Evolutionary conservation across 2,113 vertebrate species (phyloP), one percentile per base, ranked within the genome.

Genomic region (Melospiza georgiana): DNA sequence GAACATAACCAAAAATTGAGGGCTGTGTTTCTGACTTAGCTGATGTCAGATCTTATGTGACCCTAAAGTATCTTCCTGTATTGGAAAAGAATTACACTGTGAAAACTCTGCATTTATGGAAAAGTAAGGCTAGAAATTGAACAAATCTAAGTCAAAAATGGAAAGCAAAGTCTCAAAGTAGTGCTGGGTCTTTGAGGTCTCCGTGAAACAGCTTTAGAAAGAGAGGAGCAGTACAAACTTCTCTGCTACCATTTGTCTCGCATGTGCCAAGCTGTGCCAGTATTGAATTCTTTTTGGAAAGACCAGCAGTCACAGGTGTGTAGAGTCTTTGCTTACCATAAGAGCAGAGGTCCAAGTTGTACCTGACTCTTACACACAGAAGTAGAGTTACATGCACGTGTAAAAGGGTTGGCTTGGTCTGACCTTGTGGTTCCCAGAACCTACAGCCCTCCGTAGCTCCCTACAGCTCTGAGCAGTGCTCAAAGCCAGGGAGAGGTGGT

Each of bases 361-460:
- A 44, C 33, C 28, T 68, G 33, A 48, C 28, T 39, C 24, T 27
- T 54, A 27, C 6, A 41, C 25, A 6, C 7, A 19, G 24, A 48
- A 43, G 23, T 27, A 44, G 18, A 61, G 11, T 72, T 54, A 37
- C 0, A 0, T 74, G 44, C 18, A 39, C 0, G 0, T 19, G 6
- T 84, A 31, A 80, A 69, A 69, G n/a, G 9, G 4, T 2, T 73
- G 39, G 9, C 43, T 76, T 73, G 23, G 23, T 55, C 54, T 77
- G 55, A 73, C 30, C 31, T 52, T 58, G 24, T 80, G 30, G 21
- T n/a, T 91, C 43, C 10, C 37, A 77, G 44, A 55, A 48, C 33
- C 44, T 51, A 51, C 28, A 73, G 68, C 27, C 37, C 37, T 28
- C 10, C 2, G 0, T 69, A 41, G 23, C 73, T 39, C 52, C 13